phyloP scores from a whole-genome alignment of 2,797 vertebrate genomes.

The Pogonophryne albipinna region DNA sequence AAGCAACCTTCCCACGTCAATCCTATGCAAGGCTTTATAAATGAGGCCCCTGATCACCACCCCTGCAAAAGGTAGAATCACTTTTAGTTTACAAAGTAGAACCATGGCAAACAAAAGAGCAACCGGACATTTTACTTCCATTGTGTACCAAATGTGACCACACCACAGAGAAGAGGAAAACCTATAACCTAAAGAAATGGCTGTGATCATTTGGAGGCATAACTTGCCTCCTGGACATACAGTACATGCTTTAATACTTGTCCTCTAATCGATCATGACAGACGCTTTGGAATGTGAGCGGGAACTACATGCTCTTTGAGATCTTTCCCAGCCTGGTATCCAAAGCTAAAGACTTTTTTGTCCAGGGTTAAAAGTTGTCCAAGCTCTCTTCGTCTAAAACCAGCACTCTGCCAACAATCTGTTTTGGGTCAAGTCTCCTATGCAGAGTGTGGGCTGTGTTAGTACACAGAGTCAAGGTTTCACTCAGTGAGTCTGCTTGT shows the following conservation, averaged over 20 bases:
- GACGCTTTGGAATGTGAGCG: slow-evolving; percentile 72
- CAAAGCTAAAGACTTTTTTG: slow-evolving; percentile 71
- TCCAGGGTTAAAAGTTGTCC: slow-evolving; percentile 79
- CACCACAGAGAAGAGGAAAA: slow-evolving; percentile 31
- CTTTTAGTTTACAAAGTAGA: slow-evolving; percentile 8
- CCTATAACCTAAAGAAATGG: slow-evolving; percentile 43
- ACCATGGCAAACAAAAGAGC: slow-evolving; percentile 38
- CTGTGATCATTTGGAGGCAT: slow-evolving; percentile 46
- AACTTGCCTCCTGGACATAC: slow-evolving; percentile 71
- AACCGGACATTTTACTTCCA: slow-evolving; percentile 21
- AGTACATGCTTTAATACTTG: slow-evolving; percentile 41
- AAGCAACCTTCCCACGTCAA: too few relatives aligned
- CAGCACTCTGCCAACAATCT: slow-evolving; percentile 78
- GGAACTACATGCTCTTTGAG: slow-evolving; percentile 71
- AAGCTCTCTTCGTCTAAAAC: slow-evolving; percentile 70
- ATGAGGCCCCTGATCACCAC: not conserved
- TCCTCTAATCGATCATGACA: slow-evolving; percentile 77
- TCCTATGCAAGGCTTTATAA: too few relatives aligned
- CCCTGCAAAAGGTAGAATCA: not conserved
- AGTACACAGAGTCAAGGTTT: slow-evolving; percentile 79
- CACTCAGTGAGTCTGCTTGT: slow-evolving; percentile 72
- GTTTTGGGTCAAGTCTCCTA: slow-evolving; percentile 77
- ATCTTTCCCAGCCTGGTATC: slow-evolving; percentile 75
- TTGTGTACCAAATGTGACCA: slow-evolving; percentile 36
- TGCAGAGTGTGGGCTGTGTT: slow-evolving; percentile 80